phyloP scores from a whole-genome alignment of 1,140 invertebrate genomes.

The Macrotrachela quadricornifera region DNA sequence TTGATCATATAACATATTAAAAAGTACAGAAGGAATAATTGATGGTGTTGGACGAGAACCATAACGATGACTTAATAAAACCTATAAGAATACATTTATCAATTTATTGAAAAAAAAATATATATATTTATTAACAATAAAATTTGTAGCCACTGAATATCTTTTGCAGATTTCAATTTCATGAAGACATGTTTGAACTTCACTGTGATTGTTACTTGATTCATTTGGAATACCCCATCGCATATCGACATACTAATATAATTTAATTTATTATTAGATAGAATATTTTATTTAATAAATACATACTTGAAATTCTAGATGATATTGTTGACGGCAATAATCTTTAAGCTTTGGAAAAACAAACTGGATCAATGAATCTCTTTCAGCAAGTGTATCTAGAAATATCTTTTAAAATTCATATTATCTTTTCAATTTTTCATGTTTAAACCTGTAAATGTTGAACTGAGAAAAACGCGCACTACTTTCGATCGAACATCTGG shows the following conservation, averaged over 20 bases:
- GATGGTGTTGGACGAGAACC: constrained; percentile 40
- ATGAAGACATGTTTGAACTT: constrained; percentile 5
- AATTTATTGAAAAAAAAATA: neutral
- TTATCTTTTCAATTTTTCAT: too few species aligned
- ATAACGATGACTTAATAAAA: constrained; percentile 5
- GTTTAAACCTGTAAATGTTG: constrained; percentile 3
- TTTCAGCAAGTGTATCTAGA: constrained; percentile 5
- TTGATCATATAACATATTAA: neutral
- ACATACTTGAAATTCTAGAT: constrained; percentile 22
- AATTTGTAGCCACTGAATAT: constrained; percentile 7
- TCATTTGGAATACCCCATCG: constrained; percentile 13
- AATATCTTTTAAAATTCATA: neutral
- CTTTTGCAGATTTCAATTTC: constrained; percentile 9
- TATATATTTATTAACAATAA: constrained; percentile 1
- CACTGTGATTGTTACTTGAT: constrained; percentile 7
- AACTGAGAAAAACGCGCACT: constrained; percentile 4
- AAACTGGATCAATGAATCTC: constrained; percentile 14
- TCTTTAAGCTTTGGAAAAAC: constrained; percentile 20
- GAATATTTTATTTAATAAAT: too few species aligned
- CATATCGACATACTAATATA: constrained; percentile 9
- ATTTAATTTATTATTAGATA: too few species aligned
- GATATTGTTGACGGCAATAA: constrained; percentile 17
- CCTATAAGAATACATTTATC: neutral
- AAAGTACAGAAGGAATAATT: neutral
- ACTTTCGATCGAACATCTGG: neutral